Conservation (phyloP, 2,113 vertebrate species). For the Atlantisia rogersi region DNA sequence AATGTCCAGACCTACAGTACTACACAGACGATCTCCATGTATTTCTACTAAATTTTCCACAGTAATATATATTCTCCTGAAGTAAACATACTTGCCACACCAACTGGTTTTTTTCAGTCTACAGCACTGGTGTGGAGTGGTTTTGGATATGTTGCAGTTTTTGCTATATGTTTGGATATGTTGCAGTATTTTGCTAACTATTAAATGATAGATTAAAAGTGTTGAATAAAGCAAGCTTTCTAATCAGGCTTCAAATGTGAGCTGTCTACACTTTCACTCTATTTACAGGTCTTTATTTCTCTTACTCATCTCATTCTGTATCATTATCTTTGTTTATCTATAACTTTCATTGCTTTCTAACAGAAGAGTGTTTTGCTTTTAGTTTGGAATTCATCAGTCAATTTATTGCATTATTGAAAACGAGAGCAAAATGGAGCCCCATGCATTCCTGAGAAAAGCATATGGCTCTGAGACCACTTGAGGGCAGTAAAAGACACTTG, state of each 20-base stretch:
- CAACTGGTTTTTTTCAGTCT: neutral
- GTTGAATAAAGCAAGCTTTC: constrained; percentile 6
- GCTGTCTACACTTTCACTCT: neutral
- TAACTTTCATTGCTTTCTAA: neutral
- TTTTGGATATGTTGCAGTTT: neutral
- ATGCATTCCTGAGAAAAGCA: neutral
- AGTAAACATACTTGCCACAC: neutral
- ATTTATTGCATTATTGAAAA: neutral
- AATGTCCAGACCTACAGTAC: neutral
- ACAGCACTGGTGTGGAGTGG: neutral
- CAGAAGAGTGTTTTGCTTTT: neutral
- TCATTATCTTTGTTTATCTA: neutral
- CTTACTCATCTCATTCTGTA: neutral
- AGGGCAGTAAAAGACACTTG: constrained; percentile 26
- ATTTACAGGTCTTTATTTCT: neutral
- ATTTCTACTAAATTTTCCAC: neutral
- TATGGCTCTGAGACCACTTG: neutral
- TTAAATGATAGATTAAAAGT: neutral
- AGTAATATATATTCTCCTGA: neutral
- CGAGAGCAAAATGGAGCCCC: neutral
- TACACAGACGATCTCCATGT: neutral
- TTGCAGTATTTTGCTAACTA: neutral
- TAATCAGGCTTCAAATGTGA: neutral
- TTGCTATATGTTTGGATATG: neutral
- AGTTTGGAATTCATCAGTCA: neutral